Conservation (phyloP, 2,888 invertebrate species). For the Sylvicola cinctus region DNA sequence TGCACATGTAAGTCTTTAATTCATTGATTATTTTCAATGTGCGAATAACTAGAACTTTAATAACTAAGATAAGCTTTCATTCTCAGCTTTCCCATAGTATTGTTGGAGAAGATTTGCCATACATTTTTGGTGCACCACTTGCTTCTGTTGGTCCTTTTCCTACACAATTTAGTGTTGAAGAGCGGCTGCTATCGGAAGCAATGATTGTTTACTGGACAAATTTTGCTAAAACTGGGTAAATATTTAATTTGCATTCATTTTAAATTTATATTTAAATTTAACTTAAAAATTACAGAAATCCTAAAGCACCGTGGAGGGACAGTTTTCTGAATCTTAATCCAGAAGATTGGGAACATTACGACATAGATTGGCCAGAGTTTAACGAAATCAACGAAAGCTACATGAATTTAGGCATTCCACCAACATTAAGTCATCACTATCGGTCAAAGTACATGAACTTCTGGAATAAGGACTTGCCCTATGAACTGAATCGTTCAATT, state of each 20-base stretch:
- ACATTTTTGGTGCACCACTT: constrained; percentile 69
- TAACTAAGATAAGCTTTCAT: not conserved
- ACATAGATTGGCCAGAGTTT: constrained; percentile 71
- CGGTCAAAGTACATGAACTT: constrained; percentile 56
- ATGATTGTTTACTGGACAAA: constrained; percentile 81
- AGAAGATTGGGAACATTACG: constrained; percentile 44
- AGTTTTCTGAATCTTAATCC: constrained; percentile 40
- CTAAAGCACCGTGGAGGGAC: constrained; percentile 48
- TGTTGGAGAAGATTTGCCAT: constrained; percentile 72
- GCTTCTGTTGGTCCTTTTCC: constrained; percentile 49
- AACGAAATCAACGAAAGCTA: constrained; percentile 53
- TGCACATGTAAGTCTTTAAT: constrained; percentile 40
- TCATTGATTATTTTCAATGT: not conserved
- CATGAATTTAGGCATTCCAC: constrained; percentile 59
- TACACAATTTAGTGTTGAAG: constrained; percentile 51
- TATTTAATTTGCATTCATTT: constrained; percentile 6
- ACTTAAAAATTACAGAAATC: constrained; percentile 35
- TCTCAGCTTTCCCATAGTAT: constrained; percentile 50
- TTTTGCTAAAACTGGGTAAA: constrained; percentile 77
- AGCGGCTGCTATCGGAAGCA: constrained; percentile 62
- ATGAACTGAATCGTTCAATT: constrained; percentile 34
- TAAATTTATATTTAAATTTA: not conserved
- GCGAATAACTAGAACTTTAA: not conserved
- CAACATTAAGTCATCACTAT: constrained; percentile 46
- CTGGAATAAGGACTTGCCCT: constrained; percentile 69